Conservation (phyloP, 1,140 invertebrate genomes). For the Homarus americanus region DNA sequence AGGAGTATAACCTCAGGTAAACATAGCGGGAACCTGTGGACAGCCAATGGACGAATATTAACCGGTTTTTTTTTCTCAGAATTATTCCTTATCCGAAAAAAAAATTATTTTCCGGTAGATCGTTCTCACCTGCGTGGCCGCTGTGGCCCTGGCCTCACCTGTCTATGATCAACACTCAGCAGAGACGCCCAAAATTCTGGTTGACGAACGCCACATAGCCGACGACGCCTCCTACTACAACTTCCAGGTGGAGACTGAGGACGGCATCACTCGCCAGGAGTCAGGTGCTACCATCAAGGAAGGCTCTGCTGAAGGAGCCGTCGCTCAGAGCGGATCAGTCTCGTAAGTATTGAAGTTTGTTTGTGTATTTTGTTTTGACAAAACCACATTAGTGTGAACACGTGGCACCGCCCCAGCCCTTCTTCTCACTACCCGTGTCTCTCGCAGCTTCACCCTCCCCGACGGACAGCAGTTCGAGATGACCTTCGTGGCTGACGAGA, state of each 20-base stretch:
- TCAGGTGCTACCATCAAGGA: background rate
- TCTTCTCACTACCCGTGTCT: background rate
- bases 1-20: no score
- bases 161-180: no score
- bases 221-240: slow-evolving; percentile 11
- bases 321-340: no score
- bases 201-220: slow-evolving; percentile 3
- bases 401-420: background rate
- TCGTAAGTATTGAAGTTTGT: no score
- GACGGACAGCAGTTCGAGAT: slow-evolving; percentile 28
- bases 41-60: no score
- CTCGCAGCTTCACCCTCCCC: slow-evolving; percentile 9
- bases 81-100: no score
- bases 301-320: background rate
- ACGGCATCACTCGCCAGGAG: background rate
- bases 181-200: no score
- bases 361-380: background rate
- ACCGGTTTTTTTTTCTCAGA: no score
- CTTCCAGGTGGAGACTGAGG: slow-evolving; percentile 23
- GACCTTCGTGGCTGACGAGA: slow-evolving; percentile 36
- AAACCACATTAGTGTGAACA: background rate
- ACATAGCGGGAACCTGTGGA: no score
- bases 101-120: no score
- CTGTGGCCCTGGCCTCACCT: no score
- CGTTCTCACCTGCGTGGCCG: no score